phyloP scores from a whole-genome alignment of 2,888 invertebrate genomes.

The Cheilosia scutellata region DNA sequence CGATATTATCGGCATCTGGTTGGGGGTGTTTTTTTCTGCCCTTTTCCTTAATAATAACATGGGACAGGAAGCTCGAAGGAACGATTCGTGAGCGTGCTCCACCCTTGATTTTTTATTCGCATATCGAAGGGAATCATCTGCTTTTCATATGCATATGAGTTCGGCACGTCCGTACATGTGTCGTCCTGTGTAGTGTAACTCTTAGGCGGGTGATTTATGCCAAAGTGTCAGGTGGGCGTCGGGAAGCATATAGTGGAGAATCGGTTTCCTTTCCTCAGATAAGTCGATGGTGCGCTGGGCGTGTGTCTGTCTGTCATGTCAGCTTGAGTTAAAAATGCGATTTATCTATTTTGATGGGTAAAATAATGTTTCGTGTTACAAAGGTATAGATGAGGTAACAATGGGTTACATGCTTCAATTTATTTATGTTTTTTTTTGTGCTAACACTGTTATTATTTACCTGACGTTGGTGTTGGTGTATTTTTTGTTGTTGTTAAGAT shows the following conservation, averaged over 20 bases:
- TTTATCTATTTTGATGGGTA: slow-evolving; percentile 56
- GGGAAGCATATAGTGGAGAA: slow-evolving; percentile 15
- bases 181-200: neutral
- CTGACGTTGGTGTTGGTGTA: neutral
- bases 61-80: neutral
- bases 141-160: slow-evolving; percentile 58
- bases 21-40: slow-evolving; percentile 6
- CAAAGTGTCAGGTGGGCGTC: slow-evolving; percentile 44
- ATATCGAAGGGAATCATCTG: slow-evolving; percentile 59
- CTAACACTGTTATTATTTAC: slow-evolving; percentile 21
- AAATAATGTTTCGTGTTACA: slow-evolving; percentile 21
- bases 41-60: slow-evolving; percentile 16
- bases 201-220: slow-evolving; percentile 63
- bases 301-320: slow-evolving; percentile 64
- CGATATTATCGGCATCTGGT: slow-evolving; percentile 40
- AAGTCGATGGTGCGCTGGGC: slow-evolving; percentile 23
- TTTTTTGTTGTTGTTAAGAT: neutral
- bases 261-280: slow-evolving; percentile 51
- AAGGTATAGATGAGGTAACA: slow-evolving; percentile 28
- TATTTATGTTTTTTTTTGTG: slow-evolving; percentile 15
- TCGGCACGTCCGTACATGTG: slow-evolving; percentile 26
- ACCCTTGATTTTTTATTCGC: slow-evolving; percentile 56
- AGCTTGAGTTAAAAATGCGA: slow-evolving; percentile 57
- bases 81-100: slow-evolving; percentile 47
- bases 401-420: slow-evolving; percentile 42